Conservation (phyloP, 2,797 vertebrate genomes). For the Odontamblyopus rebecca region DNA sequence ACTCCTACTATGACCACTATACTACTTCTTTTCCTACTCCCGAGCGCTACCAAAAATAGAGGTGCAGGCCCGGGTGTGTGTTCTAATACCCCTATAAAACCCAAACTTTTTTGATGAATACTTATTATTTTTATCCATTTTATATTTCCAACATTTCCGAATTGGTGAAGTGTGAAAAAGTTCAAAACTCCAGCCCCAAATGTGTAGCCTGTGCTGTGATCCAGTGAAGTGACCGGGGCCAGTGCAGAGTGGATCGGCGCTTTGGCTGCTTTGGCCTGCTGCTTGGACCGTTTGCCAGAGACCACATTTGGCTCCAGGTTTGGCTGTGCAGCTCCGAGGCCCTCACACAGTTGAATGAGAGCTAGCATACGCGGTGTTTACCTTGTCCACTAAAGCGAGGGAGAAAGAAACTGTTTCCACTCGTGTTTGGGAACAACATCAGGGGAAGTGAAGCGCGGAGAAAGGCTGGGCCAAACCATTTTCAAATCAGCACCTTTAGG, state of each 20-base stretch:
- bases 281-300: not conserved
- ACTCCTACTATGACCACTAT: too few species aligned
- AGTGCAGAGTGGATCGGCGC: not conserved
- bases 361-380: not conserved
- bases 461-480: not conserved
- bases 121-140: not conserved
- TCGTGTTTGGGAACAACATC: not conserved
- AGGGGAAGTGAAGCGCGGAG: not conserved
- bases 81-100: too few species aligned
- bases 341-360: conserved; percentile 1
- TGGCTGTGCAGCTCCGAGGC: not conserved
- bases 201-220: not conserved
- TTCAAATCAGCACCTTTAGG: not conserved
- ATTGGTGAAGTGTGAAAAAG: not conserved
- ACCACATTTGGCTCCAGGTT: conserved; percentile 4
- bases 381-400: not conserved
- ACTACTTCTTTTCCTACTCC: too few species aligned
- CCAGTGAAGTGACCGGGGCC: not conserved
- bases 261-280: not conserved
- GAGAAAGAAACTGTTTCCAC: not conserved
- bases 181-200: not conserved
- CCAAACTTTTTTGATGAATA: too few species aligned
- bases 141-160: not conserved
- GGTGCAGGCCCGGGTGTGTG: too few species aligned
- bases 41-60: too few species aligned